Evolutionary conservation across 1,140 invertebrate species (phyloP), one percentile per base, ranked within the genome.

Genomic region (Drosophila sproati): DNA sequence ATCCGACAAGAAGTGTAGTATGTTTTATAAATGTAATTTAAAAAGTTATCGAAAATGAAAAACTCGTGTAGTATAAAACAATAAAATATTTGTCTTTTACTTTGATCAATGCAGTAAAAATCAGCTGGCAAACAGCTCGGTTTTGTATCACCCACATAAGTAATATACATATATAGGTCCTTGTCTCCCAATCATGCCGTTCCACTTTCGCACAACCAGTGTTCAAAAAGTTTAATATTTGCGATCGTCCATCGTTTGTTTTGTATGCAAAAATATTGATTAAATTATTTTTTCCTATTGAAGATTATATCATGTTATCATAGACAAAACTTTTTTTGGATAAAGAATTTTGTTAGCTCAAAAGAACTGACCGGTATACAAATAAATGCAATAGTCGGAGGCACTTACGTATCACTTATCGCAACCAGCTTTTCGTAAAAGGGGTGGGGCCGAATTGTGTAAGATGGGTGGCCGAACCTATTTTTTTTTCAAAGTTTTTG

Each of bases 11-110:
- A 41, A 70, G 32, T 75, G 51, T 75, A 69, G 55, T 69, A 75
- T 75, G 71, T 70, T 75, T 75, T 75, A 37, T 75, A 70, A 75
- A 62, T 70, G 57, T 39, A 62, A 70, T 71, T 57, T 54, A 5
- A 73, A 61, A 73, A 48, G 64, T 69, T 73, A 50, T 69, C 8
- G 20, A 61, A 68, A 73, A 51, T 57, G 32, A 73, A 71, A 52
- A 34, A 69, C 67, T 57, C 31, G 10, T 54, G 6, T 60, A 48
- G 48, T 54, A 54, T 54, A 47, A 54, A 61, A 69, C 5, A 5
- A 50, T 60, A 8, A 43, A n/a, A n/a, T 4, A 32, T 57, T 48
- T 47, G 20, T 56, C 12, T 67, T 34, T 32, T 20, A 20, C 20
- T 20, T 20, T 20, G 20, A 20, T 20, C 20, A 20, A 20, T n/a